These are phyloP conservation scores for Mesorhabditis spiculigera DNA, from an alignment of 2,888 invertebrate genomes.

Conservation along the genomic window DNA sequence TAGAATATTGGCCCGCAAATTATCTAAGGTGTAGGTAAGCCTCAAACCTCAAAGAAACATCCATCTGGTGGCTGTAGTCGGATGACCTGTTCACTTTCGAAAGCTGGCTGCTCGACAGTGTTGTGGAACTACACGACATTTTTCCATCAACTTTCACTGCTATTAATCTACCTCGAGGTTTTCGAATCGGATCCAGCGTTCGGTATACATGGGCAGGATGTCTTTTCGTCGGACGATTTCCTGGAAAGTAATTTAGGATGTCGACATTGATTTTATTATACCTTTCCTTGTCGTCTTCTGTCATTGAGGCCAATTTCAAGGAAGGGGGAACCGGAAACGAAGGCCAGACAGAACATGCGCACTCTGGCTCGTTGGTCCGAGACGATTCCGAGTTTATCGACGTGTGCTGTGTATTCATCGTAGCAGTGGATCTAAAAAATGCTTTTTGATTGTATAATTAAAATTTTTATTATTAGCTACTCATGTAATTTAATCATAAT, in stretches of 20 bases:
- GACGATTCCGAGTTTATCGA: slow-evolving; percentile 74
- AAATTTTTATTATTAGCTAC: too few species aligned
- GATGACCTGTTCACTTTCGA: slow-evolving; percentile 67
- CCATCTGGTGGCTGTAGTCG: slow-evolving; percentile 54
- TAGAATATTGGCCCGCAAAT: neutral
- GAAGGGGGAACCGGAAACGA: slow-evolving; percentile 92
- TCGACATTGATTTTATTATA: neutral
- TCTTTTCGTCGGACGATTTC: slow-evolving; percentile 98
- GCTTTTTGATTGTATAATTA: too few species aligned
- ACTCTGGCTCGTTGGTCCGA: slow-evolving; percentile 86
- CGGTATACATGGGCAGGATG: slow-evolving; percentile 90
- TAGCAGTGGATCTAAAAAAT: slow-evolving; percentile 56
- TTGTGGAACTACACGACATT: slow-evolving; percentile 74
- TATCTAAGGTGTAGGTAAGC: neutral
- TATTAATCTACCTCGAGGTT: slow-evolving; percentile 70
- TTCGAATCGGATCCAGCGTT: slow-evolving; percentile 97
- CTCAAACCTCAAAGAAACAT: slow-evolving; percentile 53
- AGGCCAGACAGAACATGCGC: slow-evolving; percentile 88
- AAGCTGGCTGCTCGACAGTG: slow-evolving; percentile 76
- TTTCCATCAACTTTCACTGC: neutral
- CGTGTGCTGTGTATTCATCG: slow-evolving; percentile 56
- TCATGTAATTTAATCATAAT: too few species aligned
- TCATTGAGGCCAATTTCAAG: slow-evolving; percentile 96
- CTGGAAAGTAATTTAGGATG: slow-evolving; percentile 57
- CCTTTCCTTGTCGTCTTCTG: slow-evolving; percentile 59